Evolutionary conservation across 2,113 vertebrate genomes (phyloP).

Genomic region (Cygnus atratus): DNA sequence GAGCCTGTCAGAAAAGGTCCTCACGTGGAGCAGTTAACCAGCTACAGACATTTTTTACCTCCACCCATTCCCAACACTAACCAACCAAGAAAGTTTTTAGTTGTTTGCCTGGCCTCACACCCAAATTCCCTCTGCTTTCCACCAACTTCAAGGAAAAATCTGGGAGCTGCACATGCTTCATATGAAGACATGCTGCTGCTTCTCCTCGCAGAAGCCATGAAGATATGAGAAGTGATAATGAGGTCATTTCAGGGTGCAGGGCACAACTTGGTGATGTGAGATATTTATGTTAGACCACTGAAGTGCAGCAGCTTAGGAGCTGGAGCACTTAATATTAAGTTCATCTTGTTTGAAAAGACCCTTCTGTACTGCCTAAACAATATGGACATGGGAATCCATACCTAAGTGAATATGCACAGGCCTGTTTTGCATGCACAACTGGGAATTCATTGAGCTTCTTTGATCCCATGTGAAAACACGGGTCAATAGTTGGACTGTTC

Average conservation of each 20-base stretch:
- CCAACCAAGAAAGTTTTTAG: background rate
- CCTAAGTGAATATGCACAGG: too few relatives aligned
- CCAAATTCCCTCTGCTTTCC: background rate
- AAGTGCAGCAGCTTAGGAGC: background rate
- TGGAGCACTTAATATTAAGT: accelerated
- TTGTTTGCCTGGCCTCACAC: background rate
- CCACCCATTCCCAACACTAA: background rate
- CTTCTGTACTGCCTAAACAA: background rate
- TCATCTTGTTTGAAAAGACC: background rate
- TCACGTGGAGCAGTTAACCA: background rate
- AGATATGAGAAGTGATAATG: background rate
- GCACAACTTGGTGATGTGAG: background rate
- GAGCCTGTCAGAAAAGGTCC: background rate
- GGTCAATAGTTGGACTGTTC: background rate
- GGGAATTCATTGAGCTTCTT: background rate
- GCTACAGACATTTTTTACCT: background rate
- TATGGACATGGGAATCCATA: accelerated
- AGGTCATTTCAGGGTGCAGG: background rate
- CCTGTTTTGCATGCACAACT: background rate
- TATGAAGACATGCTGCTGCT: too few relatives aligned
- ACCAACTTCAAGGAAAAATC: background rate
- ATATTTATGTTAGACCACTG: background rate
- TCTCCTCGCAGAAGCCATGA: background rate
- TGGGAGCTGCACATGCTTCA: background rate
- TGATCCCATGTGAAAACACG: background rate